Percentiles rank a stretch among this genome's conserved stretches.
phyloP scores from a whole-genome alignment of 2,113 vertebrate genomes.

The Crotalus viridis region DNA sequence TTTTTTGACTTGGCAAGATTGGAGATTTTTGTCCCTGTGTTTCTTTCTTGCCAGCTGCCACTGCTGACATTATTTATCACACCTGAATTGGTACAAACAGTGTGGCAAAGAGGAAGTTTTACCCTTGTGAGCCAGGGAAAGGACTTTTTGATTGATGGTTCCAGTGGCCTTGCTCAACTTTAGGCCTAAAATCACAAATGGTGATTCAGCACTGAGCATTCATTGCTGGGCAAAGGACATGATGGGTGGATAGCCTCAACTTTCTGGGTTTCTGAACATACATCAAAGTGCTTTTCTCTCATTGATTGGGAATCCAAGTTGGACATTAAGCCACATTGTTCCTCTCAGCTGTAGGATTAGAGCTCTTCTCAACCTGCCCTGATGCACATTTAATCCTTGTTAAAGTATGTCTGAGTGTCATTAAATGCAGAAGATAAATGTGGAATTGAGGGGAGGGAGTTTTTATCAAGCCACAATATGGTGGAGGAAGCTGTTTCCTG shows the following conservation, averaged over 20 bases:
- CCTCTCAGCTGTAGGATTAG: not conserved
- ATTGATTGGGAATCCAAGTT: not conserved
- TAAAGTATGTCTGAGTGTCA: not conserved
- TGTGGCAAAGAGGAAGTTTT: not conserved
- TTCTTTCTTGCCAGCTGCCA: not conserved
- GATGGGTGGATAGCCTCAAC: too few relatives aligned
- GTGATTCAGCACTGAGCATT: not conserved
- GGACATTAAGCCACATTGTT: not conserved
- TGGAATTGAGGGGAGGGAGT: not conserved
- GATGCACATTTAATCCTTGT: not conserved
- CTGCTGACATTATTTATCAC: conserved; percentile 1
- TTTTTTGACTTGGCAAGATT: conserved; percentile 3
- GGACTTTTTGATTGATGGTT: not conserved
- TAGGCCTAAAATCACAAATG: not conserved
- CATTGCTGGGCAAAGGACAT: not conserved
- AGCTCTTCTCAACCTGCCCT: not conserved
- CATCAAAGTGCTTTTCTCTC: not conserved
- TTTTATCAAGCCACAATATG: not conserved
- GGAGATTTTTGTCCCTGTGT: not conserved
- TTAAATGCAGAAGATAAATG: not conserved
- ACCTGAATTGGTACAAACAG: not conserved
- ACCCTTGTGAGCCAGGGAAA: not conserved
- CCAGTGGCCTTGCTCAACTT: not conserved
- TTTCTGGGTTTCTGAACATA: not conserved
- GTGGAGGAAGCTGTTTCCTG: not conserved